These are phyloP conservation scores for Heliothis virescens DNA, from an alignment of 1,140 invertebrate species.

Conservation along the genomic window DNA sequence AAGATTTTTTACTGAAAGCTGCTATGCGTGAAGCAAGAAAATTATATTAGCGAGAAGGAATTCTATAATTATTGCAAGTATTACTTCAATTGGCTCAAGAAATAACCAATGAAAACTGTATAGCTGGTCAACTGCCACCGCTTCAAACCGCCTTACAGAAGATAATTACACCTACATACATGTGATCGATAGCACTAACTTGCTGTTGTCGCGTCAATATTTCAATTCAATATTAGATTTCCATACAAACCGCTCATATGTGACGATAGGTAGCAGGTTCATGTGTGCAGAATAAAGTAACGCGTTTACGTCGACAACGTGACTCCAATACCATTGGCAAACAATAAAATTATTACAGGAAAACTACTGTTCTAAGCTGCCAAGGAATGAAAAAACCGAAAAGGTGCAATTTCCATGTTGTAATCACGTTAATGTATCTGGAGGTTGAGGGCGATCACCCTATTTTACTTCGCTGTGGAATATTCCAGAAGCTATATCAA, in stretches of 20 bases:
- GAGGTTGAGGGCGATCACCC: background rate
- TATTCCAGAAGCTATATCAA: conserved; percentile 14
- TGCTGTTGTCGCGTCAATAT: conserved; percentile 45
- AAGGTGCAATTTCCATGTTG: background rate
- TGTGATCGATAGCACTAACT: conserved; percentile 55
- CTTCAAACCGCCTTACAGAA: conserved; percentile 60
- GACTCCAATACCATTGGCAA: conserved; percentile 18
- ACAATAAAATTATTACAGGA: conserved; percentile 13
- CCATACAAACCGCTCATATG: background rate
- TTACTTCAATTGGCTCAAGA: background rate
- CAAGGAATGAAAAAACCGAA: background rate
- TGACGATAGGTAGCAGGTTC: background rate
- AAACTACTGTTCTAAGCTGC: background rate
- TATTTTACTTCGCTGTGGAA: background rate
- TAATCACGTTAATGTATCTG: background rate
- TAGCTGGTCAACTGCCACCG: conserved; percentile 10
- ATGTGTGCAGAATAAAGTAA: conserved; percentile 41
- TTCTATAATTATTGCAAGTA: background rate
- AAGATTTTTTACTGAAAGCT: conserved; percentile 10
- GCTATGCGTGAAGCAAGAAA: background rate
- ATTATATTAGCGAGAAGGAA: too few species aligned
- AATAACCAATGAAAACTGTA: background rate
- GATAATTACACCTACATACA: conserved; percentile 45
- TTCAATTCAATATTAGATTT: conserved; percentile 61
- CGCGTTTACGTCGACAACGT: background rate